Percentiles rank a stretch among this genome's conserved stretches.
Conservation (phyloP, 2,888 invertebrate species). For the Pollenia griseotomentosa region DNA sequence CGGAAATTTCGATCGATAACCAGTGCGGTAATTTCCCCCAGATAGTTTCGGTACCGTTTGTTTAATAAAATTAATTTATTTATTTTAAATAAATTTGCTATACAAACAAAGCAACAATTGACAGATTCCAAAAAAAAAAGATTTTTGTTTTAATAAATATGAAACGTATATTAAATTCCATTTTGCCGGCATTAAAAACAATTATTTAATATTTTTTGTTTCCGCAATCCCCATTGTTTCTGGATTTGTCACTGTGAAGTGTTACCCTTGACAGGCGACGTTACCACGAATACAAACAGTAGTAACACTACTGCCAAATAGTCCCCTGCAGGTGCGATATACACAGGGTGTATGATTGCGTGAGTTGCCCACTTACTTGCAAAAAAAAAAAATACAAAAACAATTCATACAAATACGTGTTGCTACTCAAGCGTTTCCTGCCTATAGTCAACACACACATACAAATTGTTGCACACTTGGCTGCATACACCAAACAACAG, state of each 20-base stretch:
- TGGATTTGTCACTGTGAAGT: constrained; percentile 53
- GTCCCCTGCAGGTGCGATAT: constrained; percentile 68
- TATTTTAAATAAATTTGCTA: too few relatives aligned
- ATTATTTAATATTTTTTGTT: not conserved
- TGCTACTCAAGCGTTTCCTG: constrained; percentile 34
- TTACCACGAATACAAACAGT: constrained; percentile 20
- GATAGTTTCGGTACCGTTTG: too few relatives aligned
- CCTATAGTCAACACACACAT: constrained; percentile 27
- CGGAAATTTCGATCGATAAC: too few relatives aligned
- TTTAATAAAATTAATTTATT: too few relatives aligned
- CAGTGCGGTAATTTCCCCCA: too few relatives aligned
- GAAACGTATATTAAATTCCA: too few relatives aligned
- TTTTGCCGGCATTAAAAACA: not conserved
- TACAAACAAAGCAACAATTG: too few relatives aligned
- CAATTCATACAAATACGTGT: constrained; percentile 13
- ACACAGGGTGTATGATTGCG: constrained; percentile 63
- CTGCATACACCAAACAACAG: constrained; percentile 35
- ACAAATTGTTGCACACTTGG: constrained; percentile 59
- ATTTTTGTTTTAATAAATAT: too few relatives aligned
- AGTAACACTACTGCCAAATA: constrained; percentile 52
- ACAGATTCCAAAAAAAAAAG: too few relatives aligned
- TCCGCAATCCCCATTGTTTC: constrained; percentile 5
- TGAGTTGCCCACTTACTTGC: constrained; percentile 58
- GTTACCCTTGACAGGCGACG: constrained; percentile 59
- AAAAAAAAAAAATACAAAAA: constrained; percentile 12